These are phyloP conservation scores for Darevskia mixta DNA, from an alignment of 2,797 vertebrate genomes.

Conservation along the genomic window DNA sequence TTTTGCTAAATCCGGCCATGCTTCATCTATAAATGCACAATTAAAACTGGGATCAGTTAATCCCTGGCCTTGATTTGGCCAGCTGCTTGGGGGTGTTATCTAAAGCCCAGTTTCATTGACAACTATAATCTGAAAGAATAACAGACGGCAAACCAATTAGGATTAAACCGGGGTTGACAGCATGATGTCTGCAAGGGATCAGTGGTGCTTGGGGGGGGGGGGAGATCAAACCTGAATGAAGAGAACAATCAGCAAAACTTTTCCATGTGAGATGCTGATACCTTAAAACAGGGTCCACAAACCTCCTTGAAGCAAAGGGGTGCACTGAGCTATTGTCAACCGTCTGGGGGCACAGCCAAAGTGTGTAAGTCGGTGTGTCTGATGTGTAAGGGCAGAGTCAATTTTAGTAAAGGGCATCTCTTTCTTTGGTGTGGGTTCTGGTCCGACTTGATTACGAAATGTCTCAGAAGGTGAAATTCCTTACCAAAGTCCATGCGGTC, in stretches of 20 bases:
- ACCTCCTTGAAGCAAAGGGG: too few species aligned
- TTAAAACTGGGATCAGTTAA: neutral
- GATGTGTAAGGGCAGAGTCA: too few species aligned
- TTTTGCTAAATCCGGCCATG: too few species aligned
- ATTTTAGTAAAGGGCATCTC: too few species aligned
- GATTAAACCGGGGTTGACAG: slow-evolving; percentile 5
- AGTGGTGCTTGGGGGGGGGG: neutral
- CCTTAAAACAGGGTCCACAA: neutral
- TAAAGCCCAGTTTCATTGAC: slow-evolving; percentile 17
- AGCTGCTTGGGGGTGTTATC: neutral
- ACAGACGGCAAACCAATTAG: slow-evolving; percentile 43
- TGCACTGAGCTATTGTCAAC: too few species aligned
- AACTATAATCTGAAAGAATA: slow-evolving; percentile 40
- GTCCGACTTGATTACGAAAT: neutral
- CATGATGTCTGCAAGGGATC: neutral
- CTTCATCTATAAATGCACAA: neutral
- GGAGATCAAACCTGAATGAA: neutral
- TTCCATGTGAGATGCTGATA: neutral
- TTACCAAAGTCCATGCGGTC: slow-evolving; percentile 95
- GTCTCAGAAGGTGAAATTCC: slow-evolving; percentile 6
- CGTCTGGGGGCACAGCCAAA: too few species aligned
- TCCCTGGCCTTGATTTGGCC: neutral
- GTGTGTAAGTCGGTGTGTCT: too few species aligned
- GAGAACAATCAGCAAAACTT: neutral
- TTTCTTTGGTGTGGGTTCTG: too few species aligned